These are phyloP conservation scores for Solenodon paradoxus DNA, from an alignment of 2,113 vertebrate genomes.

Conservation along the genomic window DNA sequence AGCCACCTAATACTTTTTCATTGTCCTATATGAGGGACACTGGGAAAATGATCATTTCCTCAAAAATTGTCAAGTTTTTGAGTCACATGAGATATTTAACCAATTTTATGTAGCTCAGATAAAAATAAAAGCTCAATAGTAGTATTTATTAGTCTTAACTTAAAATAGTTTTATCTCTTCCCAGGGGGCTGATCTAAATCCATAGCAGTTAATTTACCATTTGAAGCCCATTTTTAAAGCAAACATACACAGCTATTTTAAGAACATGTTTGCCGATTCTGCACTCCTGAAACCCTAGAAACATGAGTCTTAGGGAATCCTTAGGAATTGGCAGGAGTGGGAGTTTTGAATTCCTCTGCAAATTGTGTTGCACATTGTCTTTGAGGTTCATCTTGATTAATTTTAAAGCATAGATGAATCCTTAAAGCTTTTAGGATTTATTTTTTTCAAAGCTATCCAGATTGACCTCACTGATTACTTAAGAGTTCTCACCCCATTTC, in stretches of 20 bases:
- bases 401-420: neutral
- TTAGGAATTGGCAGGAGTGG: neutral
- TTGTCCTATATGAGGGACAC: neutral
- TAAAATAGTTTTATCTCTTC: constrained; percentile 7
- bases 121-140: neutral
- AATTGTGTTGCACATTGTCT: neutral
- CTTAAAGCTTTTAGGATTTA: constrained; percentile 10
- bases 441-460: neutral
- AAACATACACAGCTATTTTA: constrained; percentile 13
- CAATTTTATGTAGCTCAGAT: neutral
- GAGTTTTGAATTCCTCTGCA: neutral
- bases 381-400: constrained; percentile 26
- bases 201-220: constrained; percentile 41
- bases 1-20: neutral
- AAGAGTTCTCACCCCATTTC: neutral
- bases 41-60: neutral
- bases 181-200: neutral
- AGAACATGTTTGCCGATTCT: constrained; percentile 12
- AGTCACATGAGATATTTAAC: neutral
- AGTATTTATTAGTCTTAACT: constrained; percentile 2
- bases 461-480: neutral
- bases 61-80: neutral
- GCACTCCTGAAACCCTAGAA: neutral
- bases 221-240: constrained; percentile 55
- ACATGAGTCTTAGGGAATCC: neutral